Conservation (phyloP, 30 jellyfish, hydroid and myxozoan genomes). For the Turritopsis rubra region DNA sequence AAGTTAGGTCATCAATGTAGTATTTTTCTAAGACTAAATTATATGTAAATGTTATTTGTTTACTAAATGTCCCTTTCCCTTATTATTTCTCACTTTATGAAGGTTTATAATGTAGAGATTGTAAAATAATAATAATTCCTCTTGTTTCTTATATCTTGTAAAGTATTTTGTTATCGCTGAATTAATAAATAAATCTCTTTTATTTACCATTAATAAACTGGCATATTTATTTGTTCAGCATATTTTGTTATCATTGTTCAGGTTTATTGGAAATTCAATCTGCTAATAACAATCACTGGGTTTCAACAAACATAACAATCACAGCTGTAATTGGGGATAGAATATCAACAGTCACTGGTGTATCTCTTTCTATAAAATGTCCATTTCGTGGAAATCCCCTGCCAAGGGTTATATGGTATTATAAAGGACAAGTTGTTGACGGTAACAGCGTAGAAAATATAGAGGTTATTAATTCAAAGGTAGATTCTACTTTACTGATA, state of each 20-base stretch:
- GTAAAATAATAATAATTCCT: no score
- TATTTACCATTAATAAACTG: no score
- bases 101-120: no score
- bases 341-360: constrained; percentile 59
- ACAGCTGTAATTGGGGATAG: constrained; percentile 57
- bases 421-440: constrained; percentile 48
- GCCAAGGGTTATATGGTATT: constrained; percentile 72
- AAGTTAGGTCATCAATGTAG: no score
- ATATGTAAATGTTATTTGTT: no score
- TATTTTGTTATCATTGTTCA: background rate
- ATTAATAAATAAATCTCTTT: no score
- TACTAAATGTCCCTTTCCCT: no score
- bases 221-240: no score
- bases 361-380: constrained; percentile 38
- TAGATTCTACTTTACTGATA: constrained; percentile 43
- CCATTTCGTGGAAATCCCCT: constrained; percentile 59
- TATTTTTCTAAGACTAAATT: no score
- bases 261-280: constrained; percentile 39
- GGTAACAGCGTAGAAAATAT: constrained; percentile 19
- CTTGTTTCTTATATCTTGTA: no score
- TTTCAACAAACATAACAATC: constrained; percentile 18
- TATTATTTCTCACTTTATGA: no score
- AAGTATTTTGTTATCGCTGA: no score
- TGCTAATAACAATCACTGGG: constrained; percentile 69
- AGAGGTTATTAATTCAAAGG: constrained; percentile 35